A percentile compares a stretch with the other conserved stretches of the same genome.
Evolutionary conservation across 2,797 vertebrate species (phyloP).

Genomic region (Gorsachius magnificus): DNA sequence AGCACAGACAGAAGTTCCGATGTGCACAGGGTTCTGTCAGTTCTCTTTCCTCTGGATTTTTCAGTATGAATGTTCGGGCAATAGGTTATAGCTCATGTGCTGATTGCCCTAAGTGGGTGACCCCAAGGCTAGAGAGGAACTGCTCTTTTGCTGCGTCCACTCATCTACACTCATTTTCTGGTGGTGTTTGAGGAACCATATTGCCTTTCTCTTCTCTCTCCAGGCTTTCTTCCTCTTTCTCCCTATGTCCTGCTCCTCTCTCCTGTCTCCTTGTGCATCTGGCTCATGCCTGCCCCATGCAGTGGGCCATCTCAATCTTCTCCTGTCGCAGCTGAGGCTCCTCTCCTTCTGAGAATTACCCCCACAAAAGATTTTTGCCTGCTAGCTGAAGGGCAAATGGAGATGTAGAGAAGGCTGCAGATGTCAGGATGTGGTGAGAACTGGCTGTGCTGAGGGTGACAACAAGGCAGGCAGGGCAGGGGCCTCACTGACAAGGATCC

Average conservation of each 20-base stretch:
- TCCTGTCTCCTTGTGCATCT: neutral
- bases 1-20: accelerated
- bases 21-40: neutral
- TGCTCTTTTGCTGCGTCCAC: neutral
- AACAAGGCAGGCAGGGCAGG: neutral
- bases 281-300: neutral
- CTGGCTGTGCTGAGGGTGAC: neutral
- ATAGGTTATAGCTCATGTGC: neutral
- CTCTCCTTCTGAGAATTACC: neutral
- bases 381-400: neutral
- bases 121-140: neutral
- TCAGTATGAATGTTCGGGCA: neutral
- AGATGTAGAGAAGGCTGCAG: neutral
- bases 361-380: neutral
- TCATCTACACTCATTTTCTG: neutral
- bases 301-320: neutral
- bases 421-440: neutral
- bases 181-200: neutral
- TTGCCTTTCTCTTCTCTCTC: neutral
- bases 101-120: neutral
- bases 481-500: neutral
- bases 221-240: neutral
- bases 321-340: accelerated
- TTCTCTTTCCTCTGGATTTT: neutral
- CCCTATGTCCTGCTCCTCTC: neutral